Evolutionary conservation across 2,797 vertebrate species (phyloP).

Genomic region (Eulemur rubriventer): DNA sequence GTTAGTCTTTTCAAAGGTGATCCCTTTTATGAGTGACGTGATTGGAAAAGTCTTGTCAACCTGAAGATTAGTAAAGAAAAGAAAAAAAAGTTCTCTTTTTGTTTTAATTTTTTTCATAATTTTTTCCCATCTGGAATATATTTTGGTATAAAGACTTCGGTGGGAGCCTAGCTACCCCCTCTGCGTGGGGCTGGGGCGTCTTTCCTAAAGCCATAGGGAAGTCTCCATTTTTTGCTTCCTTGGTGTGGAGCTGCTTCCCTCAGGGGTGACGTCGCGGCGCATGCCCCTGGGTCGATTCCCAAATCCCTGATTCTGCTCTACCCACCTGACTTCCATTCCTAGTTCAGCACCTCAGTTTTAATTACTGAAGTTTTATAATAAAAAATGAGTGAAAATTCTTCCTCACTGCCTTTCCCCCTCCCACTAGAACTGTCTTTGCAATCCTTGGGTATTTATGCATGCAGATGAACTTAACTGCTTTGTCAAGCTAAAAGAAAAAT

Average conservation of each 20-base stretch:
- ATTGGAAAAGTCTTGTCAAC: background rate
- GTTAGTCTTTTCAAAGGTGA: background rate
- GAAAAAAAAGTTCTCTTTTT: background rate
- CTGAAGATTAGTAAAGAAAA: background rate
- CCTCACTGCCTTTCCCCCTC: background rate
- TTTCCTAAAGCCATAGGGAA: accelerated
- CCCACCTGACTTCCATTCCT: background rate
- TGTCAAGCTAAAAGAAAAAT: background rate
- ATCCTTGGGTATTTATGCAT: background rate
- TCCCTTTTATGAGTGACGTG: background rate
- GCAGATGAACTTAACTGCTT: background rate
- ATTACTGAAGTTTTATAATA: background rate
- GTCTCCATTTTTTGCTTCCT: background rate
- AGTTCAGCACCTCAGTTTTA: background rate
- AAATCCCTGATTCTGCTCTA: background rate
- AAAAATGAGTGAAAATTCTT: background rate
- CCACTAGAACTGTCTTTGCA: background rate
- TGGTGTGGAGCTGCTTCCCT: background rate
- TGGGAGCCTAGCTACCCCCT: background rate
- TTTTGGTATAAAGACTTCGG: background rate
- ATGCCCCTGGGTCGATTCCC: background rate
- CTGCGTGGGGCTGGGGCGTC: accelerated
- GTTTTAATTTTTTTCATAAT: background rate
- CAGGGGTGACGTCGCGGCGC: background rate
- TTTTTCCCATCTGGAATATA: background rate